These are phyloP conservation scores for Nothoprocta pentlandii DNA, from an alignment of 2,113 vertebrate genomes.

Conservation along the genomic window DNA sequence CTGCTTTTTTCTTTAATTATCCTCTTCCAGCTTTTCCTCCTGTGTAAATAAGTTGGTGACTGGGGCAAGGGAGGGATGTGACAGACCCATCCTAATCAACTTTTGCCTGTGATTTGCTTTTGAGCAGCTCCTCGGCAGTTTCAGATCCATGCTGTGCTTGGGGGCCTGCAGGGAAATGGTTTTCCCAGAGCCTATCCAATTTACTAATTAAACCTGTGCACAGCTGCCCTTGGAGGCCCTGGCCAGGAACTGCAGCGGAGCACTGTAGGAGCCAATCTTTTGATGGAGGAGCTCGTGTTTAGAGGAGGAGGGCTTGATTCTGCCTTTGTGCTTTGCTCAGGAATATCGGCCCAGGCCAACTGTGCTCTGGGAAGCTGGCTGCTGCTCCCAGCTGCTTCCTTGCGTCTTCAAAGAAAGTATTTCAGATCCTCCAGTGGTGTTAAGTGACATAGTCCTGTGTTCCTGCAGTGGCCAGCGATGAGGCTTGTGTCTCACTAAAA, in stretches of 20 bases:
- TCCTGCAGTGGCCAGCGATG: neutral
- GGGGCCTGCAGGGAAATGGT: neutral
- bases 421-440: fast-evolving
- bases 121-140: neutral
- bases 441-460: neutral
- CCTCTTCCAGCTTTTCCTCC: neutral
- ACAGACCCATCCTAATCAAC: neutral
- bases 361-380: neutral
- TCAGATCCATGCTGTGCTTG: neutral
- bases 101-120: neutral
- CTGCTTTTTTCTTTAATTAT: neutral
- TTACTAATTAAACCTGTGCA: neutral
- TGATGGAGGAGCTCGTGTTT: neutral
- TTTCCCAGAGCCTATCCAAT: neutral
- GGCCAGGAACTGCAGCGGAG: neutral
- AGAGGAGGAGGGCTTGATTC: neutral
- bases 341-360: neutral
- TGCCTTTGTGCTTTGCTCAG: neutral
- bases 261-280: neutral
- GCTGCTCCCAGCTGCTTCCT: neutral
- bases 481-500: neutral
- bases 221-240: neutral
- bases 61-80: neutral
- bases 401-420: neutral
- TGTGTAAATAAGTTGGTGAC: neutral